phyloP scores from a whole-genome alignment of 2,113 vertebrate species.

The Oceanites oceanicus region DNA sequence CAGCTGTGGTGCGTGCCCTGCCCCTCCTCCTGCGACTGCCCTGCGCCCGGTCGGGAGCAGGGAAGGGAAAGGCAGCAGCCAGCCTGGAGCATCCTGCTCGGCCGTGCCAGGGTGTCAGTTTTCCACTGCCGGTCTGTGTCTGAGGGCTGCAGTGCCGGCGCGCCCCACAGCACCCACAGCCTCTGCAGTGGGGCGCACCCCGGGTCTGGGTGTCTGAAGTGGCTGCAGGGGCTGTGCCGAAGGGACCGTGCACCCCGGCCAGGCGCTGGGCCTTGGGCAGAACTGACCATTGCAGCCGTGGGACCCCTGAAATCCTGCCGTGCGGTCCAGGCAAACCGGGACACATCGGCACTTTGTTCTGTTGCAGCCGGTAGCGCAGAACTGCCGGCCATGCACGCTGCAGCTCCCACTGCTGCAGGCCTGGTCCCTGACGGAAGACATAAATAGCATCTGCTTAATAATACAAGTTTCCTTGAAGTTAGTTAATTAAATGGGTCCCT shows the following conservation, averaged over 20 bases:
- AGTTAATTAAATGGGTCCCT: conserved; percentile 35
- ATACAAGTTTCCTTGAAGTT: neutral
- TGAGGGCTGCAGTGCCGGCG: neutral
- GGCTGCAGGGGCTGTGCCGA: neutral
- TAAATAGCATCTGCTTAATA: neutral
- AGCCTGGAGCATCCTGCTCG: neutral
- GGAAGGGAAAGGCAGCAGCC: neutral
- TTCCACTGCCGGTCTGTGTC: neutral
- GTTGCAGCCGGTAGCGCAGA: neutral
- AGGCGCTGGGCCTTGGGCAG: neutral
- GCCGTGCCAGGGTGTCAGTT: fast-evolving
- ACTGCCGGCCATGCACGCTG: neutral
- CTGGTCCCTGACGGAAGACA: neutral
- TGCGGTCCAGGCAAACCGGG: neutral
- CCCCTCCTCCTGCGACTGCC: neutral
- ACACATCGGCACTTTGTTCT: neutral
- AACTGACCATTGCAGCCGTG: neutral
- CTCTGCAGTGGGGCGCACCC: neutral
- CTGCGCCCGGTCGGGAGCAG: neutral
- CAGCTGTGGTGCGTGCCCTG: neutral
- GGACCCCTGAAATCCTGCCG: neutral
- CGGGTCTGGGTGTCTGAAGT: fast-evolving
- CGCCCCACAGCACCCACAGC: fast-evolving
- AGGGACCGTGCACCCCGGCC: fast-evolving
- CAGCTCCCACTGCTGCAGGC: neutral